Evolutionary conservation across 2,797 vertebrate genomes (phyloP).

Genomic region (Alfaro cultratus): DNA sequence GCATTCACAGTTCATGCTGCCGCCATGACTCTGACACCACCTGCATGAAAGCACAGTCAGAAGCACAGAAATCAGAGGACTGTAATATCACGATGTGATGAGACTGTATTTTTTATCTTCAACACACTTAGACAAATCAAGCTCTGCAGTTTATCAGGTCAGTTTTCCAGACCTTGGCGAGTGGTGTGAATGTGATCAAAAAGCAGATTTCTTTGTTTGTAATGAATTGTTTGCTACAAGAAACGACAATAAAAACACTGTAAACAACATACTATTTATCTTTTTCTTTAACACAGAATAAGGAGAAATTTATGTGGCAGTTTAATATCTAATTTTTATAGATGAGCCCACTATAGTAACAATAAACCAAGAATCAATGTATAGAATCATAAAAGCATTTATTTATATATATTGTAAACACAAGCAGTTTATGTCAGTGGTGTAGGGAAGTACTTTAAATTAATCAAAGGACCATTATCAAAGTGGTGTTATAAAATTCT

Average conservation of each 20-base stretch:
- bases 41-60: slow-evolving; percentile 53
- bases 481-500: background rate
- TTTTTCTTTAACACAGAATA: background rate
- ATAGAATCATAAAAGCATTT: background rate
- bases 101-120: background rate
- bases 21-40: slow-evolving; percentile 81
- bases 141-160: background rate
- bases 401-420: background rate
- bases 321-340: background rate
- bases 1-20: slow-evolving; percentile 91
- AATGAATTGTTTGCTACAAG: background rate
- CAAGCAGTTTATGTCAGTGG: background rate
- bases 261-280: background rate
- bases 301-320: background rate
- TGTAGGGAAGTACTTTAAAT: background rate
- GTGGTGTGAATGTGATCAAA: background rate
- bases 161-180: background rate
- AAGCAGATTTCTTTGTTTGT: background rate
- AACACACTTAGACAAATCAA: background rate
- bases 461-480: background rate
- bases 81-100: background rate
- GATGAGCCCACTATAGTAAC: background rate
- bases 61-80: background rate
- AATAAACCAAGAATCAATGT: background rate
- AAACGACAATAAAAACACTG: background rate